Conservation (phyloP, 2,888 invertebrate species). For the Cryptosula pallasiana region DNA sequence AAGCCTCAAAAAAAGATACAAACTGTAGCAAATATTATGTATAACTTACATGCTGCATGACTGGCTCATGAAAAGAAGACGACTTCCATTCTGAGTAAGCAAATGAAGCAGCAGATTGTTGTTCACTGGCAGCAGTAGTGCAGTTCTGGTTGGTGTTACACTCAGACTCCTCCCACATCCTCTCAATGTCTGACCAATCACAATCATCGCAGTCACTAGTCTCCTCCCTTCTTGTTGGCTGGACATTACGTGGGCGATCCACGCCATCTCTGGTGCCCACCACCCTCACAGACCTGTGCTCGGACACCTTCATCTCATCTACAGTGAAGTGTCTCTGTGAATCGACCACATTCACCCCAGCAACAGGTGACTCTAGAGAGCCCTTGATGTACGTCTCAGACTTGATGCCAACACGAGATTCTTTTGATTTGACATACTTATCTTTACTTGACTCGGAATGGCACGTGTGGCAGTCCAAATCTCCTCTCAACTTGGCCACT, state of each 20-base stretch:
- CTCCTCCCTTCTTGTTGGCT: no score
- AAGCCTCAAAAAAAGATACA: no score
- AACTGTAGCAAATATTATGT: no score
- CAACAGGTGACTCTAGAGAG: background rate
- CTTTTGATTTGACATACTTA: background rate
- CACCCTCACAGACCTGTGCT: background rate
- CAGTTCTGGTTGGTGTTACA: background rate
- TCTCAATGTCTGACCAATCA: background rate
- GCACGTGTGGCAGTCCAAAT: background rate
- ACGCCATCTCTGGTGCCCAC: background rate
- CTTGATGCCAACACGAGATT: background rate
- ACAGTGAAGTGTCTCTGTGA: background rate
- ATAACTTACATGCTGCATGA: no score
- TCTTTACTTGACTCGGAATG: background rate
- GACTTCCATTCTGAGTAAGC: no score
- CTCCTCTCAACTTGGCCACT: background rate
- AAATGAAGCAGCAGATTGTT: no score
- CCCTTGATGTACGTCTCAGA: background rate
- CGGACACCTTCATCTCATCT: background rate
- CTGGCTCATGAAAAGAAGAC: no score
- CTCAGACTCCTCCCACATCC: background rate
- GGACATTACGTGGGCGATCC: background rate
- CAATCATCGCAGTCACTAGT: background rate
- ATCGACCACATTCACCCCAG: background rate
- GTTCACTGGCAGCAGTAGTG: no score